Evolutionary conservation across 2,797 vertebrate species (phyloP).

Genomic region (Vipera ursinii): DNA sequence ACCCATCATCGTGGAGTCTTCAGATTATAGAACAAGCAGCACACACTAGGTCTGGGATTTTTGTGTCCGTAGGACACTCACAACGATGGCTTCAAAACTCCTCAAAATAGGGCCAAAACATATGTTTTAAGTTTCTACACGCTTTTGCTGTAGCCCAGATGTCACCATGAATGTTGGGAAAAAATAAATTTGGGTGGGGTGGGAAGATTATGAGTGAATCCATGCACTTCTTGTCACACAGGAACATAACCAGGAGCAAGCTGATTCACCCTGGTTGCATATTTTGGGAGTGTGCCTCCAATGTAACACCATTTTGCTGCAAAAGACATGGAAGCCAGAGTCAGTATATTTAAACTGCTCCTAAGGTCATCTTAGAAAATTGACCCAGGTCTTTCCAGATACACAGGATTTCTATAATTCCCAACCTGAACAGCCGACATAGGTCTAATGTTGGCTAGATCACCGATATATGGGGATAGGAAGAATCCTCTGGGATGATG

Average conservation of each 20-base stretch:
- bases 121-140: background rate
- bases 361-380: background rate
- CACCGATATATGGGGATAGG: background rate
- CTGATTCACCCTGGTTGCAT: background rate
- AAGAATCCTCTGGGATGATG: background rate
- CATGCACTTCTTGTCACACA: background rate
- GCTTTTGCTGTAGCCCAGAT: background rate
- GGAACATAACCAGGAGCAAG: background rate
- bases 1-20: background rate
- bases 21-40: background rate
- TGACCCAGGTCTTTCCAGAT: background rate
- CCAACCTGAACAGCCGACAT: background rate
- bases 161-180: rapidly evolving
- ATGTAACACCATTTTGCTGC: background rate
- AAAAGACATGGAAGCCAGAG: background rate
- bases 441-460: background rate
- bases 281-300: background rate
- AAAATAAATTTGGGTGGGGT: too few relatives aligned
- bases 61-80: background rate
- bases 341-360: background rate
- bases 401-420: background rate
- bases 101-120: rapidly evolving
- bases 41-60: background rate
- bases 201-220: background rate
- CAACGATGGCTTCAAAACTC: background rate